Evolutionary conservation across 2,113 vertebrate genomes (phyloP), one percentile per base, ranked within the genome.

Genomic region (Callipepla californica): DNA sequence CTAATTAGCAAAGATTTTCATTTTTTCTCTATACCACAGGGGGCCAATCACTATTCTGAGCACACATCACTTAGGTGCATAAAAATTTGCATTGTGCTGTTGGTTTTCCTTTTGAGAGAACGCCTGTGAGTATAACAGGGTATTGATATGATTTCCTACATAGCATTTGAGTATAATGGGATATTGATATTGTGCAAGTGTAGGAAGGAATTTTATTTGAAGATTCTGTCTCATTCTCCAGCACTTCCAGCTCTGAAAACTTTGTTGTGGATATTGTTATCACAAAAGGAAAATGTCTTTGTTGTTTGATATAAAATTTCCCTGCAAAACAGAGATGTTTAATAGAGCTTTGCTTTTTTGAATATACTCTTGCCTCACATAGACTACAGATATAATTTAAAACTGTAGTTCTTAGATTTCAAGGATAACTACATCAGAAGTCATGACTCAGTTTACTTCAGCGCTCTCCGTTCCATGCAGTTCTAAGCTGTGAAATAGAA

Each of bases 1-100:
- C 94, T 97, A 97, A 98, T 98, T 98, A 98, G 92, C 94, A 97
- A 97, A 96, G 95, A 97, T 97, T 97, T 97, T 97, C 94, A 95
- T 98, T 97, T 96, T 95, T 91, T 91, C 81, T 62, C 48, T 75
- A 84, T 95, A 88, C 95, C 95, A 94, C 59, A 92, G 83, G 93
- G 88, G 79, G 66, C 66, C 96, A 89, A 96, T 97, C 94, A 61
- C 94, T 97, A 97, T 97, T 97, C 97, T 95, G 95, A 97, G 95
- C 97, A 98, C 95, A 97, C 94, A 95, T 95, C 86, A 95, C 96
- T 97, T 97, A 97, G 94, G 95, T 96, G 79, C 73, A 93, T 96
- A 96, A 96, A 97, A 96, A 98, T 98, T 97, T 98, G 95, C 97
- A 97, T 97, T 83, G 85, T 92, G 80, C 85, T 95, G 82, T 93